Evolutionary conservation across 2,113 vertebrate species (phyloP), one percentile per base, ranked within the genome.

Genomic region (Spermophilus dauricus): DNA sequence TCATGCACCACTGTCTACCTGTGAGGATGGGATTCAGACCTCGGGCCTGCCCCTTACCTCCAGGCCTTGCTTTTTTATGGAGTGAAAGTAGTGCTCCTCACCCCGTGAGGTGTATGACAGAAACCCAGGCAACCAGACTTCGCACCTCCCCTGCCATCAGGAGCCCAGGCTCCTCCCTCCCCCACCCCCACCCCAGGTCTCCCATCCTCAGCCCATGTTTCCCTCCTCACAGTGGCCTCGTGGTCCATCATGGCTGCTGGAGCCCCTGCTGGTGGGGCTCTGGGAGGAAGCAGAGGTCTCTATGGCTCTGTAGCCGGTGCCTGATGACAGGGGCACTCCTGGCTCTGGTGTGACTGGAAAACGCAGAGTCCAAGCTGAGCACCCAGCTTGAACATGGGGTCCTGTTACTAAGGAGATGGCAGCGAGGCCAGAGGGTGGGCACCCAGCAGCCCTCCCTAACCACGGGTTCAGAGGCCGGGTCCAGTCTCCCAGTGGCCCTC

Each of bases 171-270:
- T 45, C 45, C 45, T 45, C 45, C 45, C 39, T 42, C 39, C 39
- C 39, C 8, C 1, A 37, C 37, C 37, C 45, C 48, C 3, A 4
- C 17, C 17, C 42, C 67, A 17, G 0, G 9, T 22, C 32, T 48
- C 37, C 26, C 1, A 0, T 1, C 34, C 22, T 30, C 10, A 34
- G 30, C 48, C 1, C 18, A 7, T 1, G 0, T 28, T 4, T 67
- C 42, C n/a, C 14, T 45, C 76, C 48, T 77, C 5, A 2, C 0
- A 0, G 18, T 28, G 10, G 1, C 67, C 69, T 72, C 2, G 0
- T 28, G 39, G 48, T 39, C 76, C 77, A 24, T 1, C 4, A 1
- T 20, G 70, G 83, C 92, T 94, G 89, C 56, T 7, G 22, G 67
- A 37, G 63, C n/a, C 9, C 85, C 76, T 80, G 81, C 73, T 70